Evolutionary conservation across 2,797 vertebrate species (phyloP).

Genomic region (Alca torda): DNA sequence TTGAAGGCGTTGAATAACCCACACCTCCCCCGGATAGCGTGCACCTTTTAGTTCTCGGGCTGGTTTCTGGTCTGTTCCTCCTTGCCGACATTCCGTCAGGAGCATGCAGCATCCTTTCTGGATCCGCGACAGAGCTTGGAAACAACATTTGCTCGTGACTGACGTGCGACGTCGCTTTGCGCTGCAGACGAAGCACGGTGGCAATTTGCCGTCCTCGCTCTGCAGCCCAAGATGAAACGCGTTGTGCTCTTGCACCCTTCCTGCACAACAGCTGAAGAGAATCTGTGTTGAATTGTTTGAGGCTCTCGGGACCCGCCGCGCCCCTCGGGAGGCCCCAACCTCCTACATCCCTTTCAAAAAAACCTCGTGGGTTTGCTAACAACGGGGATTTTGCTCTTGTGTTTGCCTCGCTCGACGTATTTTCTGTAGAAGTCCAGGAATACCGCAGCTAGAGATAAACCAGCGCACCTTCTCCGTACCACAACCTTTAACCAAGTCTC

Average conservation of each 20-base stretch:
- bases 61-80: background rate
- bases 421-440: background rate
- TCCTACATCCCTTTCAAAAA: background rate
- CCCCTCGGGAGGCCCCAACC: background rate
- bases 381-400: background rate
- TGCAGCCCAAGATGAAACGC: background rate
- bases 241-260: background rate
- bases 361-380: background rate
- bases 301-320: background rate
- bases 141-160: background rate
- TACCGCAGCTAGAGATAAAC: background rate
- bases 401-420: background rate
- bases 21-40: background rate
- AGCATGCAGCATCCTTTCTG: background rate
- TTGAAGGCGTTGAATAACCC: background rate
- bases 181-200: background rate
- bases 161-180: background rate
- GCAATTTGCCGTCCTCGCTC: background rate
- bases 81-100: background rate
- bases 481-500: conserved; percentile 50
- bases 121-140: background rate
- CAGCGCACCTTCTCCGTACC: background rate
- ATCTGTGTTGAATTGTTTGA: background rate
- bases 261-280: background rate
- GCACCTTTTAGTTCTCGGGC: background rate